Evolutionary conservation across 23 tunicate genomes (phyloP).

Genomic region (Phallusia fumigata): DNA sequence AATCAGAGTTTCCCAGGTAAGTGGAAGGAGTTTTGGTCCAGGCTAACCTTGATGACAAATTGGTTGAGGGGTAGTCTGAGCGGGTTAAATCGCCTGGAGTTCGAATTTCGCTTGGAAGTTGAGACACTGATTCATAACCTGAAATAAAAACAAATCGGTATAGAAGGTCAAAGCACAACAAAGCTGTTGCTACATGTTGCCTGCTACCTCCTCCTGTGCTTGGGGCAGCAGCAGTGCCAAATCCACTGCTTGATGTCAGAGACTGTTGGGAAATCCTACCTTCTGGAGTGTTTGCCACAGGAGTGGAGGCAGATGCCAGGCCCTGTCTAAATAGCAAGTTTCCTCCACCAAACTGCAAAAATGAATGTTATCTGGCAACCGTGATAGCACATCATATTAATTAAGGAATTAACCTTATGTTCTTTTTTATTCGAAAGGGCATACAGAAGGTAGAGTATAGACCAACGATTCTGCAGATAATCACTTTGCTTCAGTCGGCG

Average conservation of each 20-base stretch:
- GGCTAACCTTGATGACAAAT: constrained; percentile 53
- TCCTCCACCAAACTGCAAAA: constrained; percentile 30
- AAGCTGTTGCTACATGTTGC: background rate
- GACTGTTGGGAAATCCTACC: constrained; percentile 13
- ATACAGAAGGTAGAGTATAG: constrained; percentile 50
- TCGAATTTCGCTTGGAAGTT: constrained; percentile 37
- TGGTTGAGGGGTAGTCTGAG: constrained; percentile 26
- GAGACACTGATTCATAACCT: constrained; percentile 44
- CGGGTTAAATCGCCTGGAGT: background rate
- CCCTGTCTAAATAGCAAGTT: constrained; percentile 76
- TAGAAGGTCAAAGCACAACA: background rate
- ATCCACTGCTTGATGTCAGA: constrained; percentile 56
- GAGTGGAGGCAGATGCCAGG: constrained; percentile 62
- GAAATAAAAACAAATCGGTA: background rate
- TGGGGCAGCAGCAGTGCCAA: constrained; percentile 54
- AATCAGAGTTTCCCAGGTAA: background rate
- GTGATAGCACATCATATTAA: background rate
- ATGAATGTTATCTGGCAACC: background rate
- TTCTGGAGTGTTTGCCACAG: constrained; percentile 23
- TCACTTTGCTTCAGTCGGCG: constrained; percentile 49
- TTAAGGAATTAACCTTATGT: constrained; percentile 15
- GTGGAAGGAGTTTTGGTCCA: constrained; percentile 63
- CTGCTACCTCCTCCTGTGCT: constrained; percentile 30
- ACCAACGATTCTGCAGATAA: constrained; percentile 65
- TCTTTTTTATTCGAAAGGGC: constrained; percentile 47